Evolutionary conservation across 2,888 invertebrate species (phyloP), one percentile per base, ranked within the genome.

Genomic region (Drosophila pegasa): DNA sequence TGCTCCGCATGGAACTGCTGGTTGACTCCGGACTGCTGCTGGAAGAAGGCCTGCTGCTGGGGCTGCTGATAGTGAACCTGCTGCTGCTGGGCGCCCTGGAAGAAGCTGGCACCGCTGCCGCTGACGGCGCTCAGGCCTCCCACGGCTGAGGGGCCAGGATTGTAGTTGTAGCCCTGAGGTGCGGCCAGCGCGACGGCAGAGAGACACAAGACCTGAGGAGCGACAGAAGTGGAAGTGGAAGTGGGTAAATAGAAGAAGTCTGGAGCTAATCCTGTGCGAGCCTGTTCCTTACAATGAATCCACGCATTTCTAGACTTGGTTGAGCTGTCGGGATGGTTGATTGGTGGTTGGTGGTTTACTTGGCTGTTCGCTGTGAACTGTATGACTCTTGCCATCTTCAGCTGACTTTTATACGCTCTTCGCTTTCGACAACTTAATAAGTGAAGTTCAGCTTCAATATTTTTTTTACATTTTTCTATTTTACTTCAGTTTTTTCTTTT

Each of bases 91-190:
- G 71, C 82, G 10, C 71, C 73, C 63, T 79, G 75, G 65, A 73
- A 75, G 65, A 75, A 68, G 60, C 65, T 59, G 10, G 61, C 63
- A 18, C 70, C 72, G 27, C 70, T 55, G 55, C 68, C 80, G 35
- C 72, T 73, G 43, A 71, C 63, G 6, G 65, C 64, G 73, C 67
- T 81, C 2, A 85, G 50, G 14, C 72, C 68, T 18, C 71, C 75
- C 6, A 73, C 69, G 9, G 73, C 80, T 14, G 84, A 76, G 29
- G 77, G 73, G 3, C 62, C 80, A 50, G 85, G 85, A 52, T 85
- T 89, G 58, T 91, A 92, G 69, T 89, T 91, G 70, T 91, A 91
- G 58, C 91, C 92, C 74, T 92, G 91, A n/a, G 91, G 92, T 7
- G 89, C 88, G 22, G 91, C 92, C 35, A 88, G 52, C 9, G 90